These are phyloP conservation scores for Coregonus clupeaformis DNA, from an alignment of 2,113 vertebrate species.

Conservation along the genomic window DNA sequence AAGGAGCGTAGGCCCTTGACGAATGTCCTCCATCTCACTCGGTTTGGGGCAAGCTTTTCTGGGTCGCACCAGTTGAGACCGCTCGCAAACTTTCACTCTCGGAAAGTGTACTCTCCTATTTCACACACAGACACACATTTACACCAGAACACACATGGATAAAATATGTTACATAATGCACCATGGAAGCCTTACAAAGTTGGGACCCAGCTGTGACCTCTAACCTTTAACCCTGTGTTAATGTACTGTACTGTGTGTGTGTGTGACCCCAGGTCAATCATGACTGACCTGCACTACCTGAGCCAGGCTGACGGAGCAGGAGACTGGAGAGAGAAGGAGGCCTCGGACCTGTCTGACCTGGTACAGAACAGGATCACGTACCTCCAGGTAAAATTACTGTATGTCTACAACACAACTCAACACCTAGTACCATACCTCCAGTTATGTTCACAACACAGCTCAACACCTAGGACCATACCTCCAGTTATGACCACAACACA, in stretches of 20 bases:
- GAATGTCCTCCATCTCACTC: background rate
- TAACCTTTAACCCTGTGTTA: background rate
- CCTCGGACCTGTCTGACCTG: conserved; percentile 85
- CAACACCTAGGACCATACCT: too few species aligned
- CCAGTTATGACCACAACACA: too few species aligned
- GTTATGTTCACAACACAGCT: background rate
- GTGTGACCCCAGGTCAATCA: conserved; percentile 76
- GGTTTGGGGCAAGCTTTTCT: background rate
- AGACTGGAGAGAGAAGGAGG: conserved; percentile 86
- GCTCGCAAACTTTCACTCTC: too few species aligned
- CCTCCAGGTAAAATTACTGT: conserved; percentile 75
- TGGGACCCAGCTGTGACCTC: background rate
- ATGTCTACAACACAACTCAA: background rate
- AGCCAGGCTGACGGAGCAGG: conserved; percentile 88
- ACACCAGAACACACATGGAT: background rate
- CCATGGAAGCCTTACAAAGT: background rate
- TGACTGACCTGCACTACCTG: conserved; percentile 90
- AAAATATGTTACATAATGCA: background rate
- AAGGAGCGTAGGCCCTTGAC: background rate
- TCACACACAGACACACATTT: too few species aligned
- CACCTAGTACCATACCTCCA: background rate
- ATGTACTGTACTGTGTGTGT: background rate
- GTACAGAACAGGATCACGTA: conserved; percentile 88
- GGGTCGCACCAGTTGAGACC: too few species aligned
- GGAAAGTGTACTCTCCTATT: too few species aligned